Evolutionary conservation across 2,113 vertebrate genomes (phyloP).

Genomic region (Mystacornis crossleyi): DNA sequence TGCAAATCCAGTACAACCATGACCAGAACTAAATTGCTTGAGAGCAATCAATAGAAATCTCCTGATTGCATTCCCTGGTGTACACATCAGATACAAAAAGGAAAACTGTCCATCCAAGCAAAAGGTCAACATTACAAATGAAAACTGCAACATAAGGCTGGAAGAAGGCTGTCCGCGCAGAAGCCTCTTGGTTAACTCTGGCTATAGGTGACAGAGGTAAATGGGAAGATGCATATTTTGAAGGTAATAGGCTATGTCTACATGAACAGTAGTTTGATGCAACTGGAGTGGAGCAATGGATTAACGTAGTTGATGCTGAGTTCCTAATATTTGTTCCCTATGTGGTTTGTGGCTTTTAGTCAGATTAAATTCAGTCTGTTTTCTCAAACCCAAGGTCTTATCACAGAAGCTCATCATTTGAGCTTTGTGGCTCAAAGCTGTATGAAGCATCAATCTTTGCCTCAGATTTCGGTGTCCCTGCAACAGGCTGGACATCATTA

Average conservation of each 20-base stretch:
- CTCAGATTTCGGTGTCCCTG: background rate
- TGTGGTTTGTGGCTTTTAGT: background rate
- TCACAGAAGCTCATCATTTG: too few relatives aligned
- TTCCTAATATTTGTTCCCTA: background rate
- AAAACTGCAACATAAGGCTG: slow-evolving; percentile 56
- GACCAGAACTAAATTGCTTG: slow-evolving; percentile 82
- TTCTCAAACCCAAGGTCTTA: background rate
- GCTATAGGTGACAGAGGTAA: background rate
- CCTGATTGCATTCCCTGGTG: slow-evolving; percentile 73
- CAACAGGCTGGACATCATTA: background rate
- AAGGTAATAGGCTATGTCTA: background rate
- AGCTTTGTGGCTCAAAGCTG: background rate
- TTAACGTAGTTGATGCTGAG: background rate
- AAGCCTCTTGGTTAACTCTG: slow-evolving; percentile 11
- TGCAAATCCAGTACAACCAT: slow-evolving; percentile 82
- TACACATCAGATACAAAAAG: slow-evolving; percentile 73
- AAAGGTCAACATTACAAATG: slow-evolving; percentile 78
- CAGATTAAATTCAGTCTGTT: background rate
- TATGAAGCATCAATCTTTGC: background rate
- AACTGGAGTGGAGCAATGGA: background rate
- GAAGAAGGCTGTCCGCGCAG: slow-evolving; percentile 8
- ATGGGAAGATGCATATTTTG: background rate
- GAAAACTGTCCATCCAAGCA: slow-evolving; percentile 74
- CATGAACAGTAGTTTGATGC: background rate
- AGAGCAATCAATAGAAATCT: slow-evolving; percentile 81